These are phyloP conservation scores for Hormaphis cornu DNA, from an alignment of 1,140 invertebrate genomes.

Conservation along the genomic window DNA sequence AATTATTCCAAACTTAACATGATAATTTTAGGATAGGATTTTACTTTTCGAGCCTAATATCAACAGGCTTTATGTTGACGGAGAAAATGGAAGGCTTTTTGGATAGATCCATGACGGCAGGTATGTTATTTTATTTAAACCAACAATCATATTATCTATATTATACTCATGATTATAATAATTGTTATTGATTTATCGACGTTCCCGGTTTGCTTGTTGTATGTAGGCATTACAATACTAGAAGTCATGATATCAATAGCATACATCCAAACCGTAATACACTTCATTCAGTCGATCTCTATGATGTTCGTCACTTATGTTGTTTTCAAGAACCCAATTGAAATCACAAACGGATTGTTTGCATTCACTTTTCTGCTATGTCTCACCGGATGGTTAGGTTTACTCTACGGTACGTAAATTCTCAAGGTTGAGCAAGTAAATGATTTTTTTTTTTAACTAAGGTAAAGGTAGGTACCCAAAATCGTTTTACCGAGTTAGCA, in stretches of 20 bases:
- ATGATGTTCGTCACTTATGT: not conserved
- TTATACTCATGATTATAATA: too few relatives aligned
- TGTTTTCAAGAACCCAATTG: not conserved
- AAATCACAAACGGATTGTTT: not conserved
- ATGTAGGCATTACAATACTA: not conserved
- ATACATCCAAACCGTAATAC: slow-evolving; percentile 9
- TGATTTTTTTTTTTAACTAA: too few relatives aligned
- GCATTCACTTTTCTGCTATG: not conserved
- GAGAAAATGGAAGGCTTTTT: slow-evolving; percentile 38
- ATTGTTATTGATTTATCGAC: too few relatives aligned
- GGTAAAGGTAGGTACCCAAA: too few relatives aligned
- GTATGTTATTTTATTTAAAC: slow-evolving; percentile 14
- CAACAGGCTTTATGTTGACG: slow-evolving; percentile 37
- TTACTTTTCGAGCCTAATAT: slow-evolving; percentile 37
- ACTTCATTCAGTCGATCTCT: not conserved
- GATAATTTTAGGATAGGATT: slow-evolving; percentile 37
- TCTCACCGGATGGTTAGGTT: not conserved
- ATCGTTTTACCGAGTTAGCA: too few relatives aligned
- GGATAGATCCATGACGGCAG: slow-evolving; percentile 37
- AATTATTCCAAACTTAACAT: not conserved
- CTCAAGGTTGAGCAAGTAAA: too few relatives aligned
- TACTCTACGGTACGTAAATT: not conserved
- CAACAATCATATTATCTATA: too few relatives aligned
- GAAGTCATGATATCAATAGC: slow-evolving; percentile 10
- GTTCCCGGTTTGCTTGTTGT: too few relatives aligned